These are phyloP conservation scores for Lordiphosa stackelbergi DNA, from an alignment of 1,140 invertebrate species.

Conservation along the genomic window DNA sequence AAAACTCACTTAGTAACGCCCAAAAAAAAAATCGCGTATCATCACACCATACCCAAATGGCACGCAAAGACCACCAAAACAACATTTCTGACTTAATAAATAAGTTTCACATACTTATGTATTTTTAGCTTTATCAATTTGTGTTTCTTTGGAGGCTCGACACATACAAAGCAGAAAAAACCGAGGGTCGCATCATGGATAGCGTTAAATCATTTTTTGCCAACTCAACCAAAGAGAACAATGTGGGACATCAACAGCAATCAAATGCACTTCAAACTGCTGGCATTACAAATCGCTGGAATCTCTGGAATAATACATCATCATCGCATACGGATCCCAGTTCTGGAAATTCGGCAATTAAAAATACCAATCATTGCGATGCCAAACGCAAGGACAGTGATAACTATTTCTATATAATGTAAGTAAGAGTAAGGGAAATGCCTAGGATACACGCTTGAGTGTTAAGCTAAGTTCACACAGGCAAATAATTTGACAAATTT, in stretches of 20 bases:
- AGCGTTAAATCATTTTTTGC: slow-evolving; percentile 68
- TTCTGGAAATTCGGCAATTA: slow-evolving; percentile 27
- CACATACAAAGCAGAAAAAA: slow-evolving; percentile 24
- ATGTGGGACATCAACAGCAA: slow-evolving; percentile 48
- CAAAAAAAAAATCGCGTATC: slow-evolving; percentile 3
- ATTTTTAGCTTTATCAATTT: slow-evolving; percentile 71
- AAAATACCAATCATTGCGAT: slow-evolving; percentile 35
- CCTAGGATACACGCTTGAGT: no score
- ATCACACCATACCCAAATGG: slow-evolving; percentile 6
- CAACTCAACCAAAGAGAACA: slow-evolving; percentile 53
- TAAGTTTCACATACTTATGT: slow-evolving; percentile 40
- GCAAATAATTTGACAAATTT: no score
- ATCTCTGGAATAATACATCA: slow-evolving; percentile 41
- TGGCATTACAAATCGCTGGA: slow-evolving; percentile 38
- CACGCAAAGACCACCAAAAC: slow-evolving; percentile 24
- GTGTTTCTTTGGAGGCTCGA: slow-evolving; percentile 59
- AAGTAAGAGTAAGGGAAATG: slow-evolving; percentile 6
- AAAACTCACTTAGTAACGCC: neutral
- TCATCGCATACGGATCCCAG: slow-evolving; percentile 36
- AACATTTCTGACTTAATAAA: slow-evolving; percentile 52
- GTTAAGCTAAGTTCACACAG: no score
- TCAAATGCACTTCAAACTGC: slow-evolving; percentile 16
- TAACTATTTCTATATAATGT: slow-evolving; percentile 75
- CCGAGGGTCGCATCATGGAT: slow-evolving; percentile 56
- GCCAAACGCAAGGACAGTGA: slow-evolving; percentile 70